phyloP scores from a whole-genome alignment of 2,888 invertebrate genomes.

The Hesperia comma region DNA sequence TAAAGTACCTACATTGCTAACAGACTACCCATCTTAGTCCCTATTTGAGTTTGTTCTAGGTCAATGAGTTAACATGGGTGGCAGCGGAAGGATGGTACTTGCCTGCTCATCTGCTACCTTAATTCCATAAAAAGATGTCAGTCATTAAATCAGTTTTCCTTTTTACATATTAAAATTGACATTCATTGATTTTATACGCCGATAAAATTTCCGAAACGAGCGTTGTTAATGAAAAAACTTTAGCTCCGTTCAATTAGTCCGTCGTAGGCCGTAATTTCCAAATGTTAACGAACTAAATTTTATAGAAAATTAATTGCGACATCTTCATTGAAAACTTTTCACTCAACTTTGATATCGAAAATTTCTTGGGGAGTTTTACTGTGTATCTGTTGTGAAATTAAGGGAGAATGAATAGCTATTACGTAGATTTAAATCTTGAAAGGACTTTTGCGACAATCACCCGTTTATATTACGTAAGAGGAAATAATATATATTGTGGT shows the following conservation, averaged over 20 bases:
- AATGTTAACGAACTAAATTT: slow-evolving; percentile 82
- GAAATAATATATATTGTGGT: too few relatives aligned
- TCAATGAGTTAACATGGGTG: too few relatives aligned
- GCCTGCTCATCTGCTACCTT: too few relatives aligned
- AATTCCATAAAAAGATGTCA: too few relatives aligned
- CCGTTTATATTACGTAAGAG: too few relatives aligned
- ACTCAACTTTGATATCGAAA: slow-evolving; percentile 73
- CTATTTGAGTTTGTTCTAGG: too few relatives aligned
- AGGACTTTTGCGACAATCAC: slow-evolving; percentile 23
- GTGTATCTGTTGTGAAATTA: slow-evolving; percentile 33
- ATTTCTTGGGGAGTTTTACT: slow-evolving; percentile 68
- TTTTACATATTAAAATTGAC: not conserved
- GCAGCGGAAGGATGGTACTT: too few relatives aligned
- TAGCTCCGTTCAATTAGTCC: slow-evolving; percentile 75
- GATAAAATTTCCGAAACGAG: slow-evolving; percentile 19
- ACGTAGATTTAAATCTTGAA: slow-evolving; percentile 9
- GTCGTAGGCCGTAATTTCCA: slow-evolving; percentile 75
- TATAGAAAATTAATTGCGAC: slow-evolving; percentile 83
- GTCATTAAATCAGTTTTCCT: too few relatives aligned
- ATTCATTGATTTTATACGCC: slow-evolving; percentile 22
- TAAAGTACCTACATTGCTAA: too few relatives aligned
- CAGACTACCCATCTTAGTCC: too few relatives aligned
- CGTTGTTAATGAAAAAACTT: slow-evolving; percentile 76
- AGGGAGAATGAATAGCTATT: slow-evolving; percentile 20
- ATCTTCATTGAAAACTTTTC: slow-evolving; percentile 79